Percentiles rank a stretch among this genome's conserved stretches.
phyloP scores from a whole-genome alignment of 2,113 vertebrate species.

The Stictonetta naevosa region DNA sequence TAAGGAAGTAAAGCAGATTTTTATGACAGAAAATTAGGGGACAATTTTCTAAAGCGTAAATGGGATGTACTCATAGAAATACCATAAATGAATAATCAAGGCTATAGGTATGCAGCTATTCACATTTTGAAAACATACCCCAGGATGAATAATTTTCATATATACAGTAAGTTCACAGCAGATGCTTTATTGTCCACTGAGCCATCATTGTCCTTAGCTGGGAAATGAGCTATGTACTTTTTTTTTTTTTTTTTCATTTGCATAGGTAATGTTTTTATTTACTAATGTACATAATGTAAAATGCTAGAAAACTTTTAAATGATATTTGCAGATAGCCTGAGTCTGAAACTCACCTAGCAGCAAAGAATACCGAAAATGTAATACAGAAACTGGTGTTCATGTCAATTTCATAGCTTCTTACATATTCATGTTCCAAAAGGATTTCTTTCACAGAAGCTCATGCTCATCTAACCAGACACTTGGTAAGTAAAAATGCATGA shows the following conservation, averaged over 20 bases:
- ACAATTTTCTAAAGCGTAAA: constrained; percentile 38
- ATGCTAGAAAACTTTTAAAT: constrained; percentile 36
- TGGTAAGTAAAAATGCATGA: constrained; percentile 75
- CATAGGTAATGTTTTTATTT: constrained; percentile 15
- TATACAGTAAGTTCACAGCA: constrained; percentile 22
- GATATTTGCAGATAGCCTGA: constrained; percentile 50
- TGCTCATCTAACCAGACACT: constrained; percentile 74
- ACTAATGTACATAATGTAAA: not conserved
- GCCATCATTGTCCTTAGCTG: constrained; percentile 4
- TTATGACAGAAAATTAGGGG: not conserved
- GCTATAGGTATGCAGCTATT: not conserved
- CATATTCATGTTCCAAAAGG: constrained; percentile 73
- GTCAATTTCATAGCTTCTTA: constrained; percentile 66
- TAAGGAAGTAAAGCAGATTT: constrained; percentile 1
- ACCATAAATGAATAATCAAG: constrained; percentile 18
- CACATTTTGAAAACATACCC: constrained; percentile 28
- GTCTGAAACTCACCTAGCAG: constrained; percentile 68
- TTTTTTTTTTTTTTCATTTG: constrained; percentile 13
- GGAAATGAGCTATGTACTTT: not conserved
- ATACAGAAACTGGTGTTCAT: constrained; percentile 52
- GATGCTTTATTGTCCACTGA: constrained; percentile 13
- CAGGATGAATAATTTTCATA: constrained; percentile 7
- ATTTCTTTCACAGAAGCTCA: constrained; percentile 69
- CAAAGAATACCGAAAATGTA: constrained; percentile 58
- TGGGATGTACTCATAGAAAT: not conserved